Evolutionary conservation across 2,888 invertebrate species (phyloP).

Genomic region (Bibio marci): DNA sequence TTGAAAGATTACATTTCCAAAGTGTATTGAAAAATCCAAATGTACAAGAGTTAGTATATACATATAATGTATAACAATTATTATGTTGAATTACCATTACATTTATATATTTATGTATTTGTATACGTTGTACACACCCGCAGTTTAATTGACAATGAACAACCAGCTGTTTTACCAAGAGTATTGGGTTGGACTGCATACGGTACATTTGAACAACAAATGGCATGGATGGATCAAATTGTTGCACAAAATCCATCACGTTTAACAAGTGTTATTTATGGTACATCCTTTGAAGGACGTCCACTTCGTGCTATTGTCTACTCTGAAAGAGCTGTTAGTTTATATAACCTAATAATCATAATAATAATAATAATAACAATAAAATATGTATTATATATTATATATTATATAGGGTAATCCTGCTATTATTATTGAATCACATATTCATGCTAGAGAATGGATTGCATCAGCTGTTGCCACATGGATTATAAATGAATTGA

Average conservation of each 20-base stretch:
- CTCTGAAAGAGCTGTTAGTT: conserved; percentile 22
- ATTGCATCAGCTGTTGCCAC: conserved; percentile 51
- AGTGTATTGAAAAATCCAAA: conserved; percentile 20
- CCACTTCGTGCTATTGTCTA: conserved; percentile 26
- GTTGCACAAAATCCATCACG: conserved; percentile 26
- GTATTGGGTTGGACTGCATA: conserved; percentile 18
- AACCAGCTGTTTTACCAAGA: conserved; percentile 11
- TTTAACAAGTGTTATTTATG: conserved; percentile 28
- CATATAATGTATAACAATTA: not conserved
- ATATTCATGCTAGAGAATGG: conserved; percentile 54
- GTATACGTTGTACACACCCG: too few species aligned
- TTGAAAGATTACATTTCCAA: conserved; percentile 13
- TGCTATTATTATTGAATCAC: conserved; percentile 45
- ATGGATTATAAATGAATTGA: conserved; percentile 49
- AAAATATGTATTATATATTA: too few species aligned
- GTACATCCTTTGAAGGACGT: conserved; percentile 31
- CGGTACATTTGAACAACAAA: conserved; percentile 21
- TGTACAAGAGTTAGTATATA: conserved; percentile 20
- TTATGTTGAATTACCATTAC: too few species aligned
- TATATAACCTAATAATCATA: conserved; percentile 9
- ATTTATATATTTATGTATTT: too few species aligned
- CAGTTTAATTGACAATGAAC: conserved; percentile 23
- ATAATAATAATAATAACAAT: too few species aligned
- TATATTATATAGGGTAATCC: conserved; percentile 24
- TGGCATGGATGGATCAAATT: conserved; percentile 32